phyloP scores from a whole-genome alignment of 1,140 invertebrate genomes.

The Trichonephila clavata region DNA sequence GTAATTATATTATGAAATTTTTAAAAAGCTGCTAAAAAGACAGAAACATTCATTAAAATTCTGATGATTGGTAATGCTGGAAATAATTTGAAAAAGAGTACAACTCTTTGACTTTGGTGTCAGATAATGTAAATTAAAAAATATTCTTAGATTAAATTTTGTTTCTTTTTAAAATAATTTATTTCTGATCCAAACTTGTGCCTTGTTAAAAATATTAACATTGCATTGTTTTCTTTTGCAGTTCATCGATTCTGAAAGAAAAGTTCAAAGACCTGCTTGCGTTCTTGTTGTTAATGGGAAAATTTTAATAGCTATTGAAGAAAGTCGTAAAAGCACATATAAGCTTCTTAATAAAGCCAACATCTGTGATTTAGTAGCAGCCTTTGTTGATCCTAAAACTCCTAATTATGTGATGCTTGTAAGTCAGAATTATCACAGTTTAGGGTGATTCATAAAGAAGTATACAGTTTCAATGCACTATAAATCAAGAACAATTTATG shows the following conservation, averaged over 20 bases:
- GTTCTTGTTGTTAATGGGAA: slow-evolving; percentile 86
- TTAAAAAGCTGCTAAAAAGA: too few species aligned
- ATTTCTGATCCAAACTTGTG: not conserved
- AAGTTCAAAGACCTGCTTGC: slow-evolving; percentile 84
- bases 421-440: slow-evolving; percentile 78
- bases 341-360: slow-evolving; percentile 80
- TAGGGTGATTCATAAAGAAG: too few species aligned
- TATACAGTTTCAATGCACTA: too few species aligned
- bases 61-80: too few species aligned
- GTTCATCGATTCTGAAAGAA: slow-evolving; percentile 74
- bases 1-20: too few species aligned
- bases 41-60: too few species aligned
- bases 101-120: too few species aligned
- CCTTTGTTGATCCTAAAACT: slow-evolving; percentile 79
- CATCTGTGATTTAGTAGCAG: slow-evolving; percentile 79
- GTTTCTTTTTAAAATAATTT: too few species aligned
- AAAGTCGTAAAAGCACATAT: slow-evolving; percentile 80
- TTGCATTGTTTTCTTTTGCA: not conserved
- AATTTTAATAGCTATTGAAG: slow-evolving; percentile 87
- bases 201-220: not conserved
- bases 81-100: too few species aligned
- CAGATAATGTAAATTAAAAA: too few species aligned
- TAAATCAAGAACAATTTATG: too few species aligned
- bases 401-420: slow-evolving; percentile 85
- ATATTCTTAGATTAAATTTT: too few species aligned